These are phyloP conservation scores for Ataeniobius toweri DNA, from an alignment of 2,797 vertebrate species.

Conservation along the genomic window DNA sequence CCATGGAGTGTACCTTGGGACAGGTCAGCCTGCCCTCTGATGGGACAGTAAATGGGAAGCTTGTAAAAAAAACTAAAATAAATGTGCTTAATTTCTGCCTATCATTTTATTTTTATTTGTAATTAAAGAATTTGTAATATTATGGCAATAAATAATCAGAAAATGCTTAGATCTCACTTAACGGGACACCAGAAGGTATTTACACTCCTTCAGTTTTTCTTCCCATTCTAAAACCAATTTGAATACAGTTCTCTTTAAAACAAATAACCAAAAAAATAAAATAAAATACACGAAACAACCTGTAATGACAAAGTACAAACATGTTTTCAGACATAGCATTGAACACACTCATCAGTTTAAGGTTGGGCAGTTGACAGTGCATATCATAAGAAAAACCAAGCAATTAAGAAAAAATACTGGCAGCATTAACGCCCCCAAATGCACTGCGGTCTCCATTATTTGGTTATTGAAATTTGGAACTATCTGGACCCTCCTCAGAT, in stretches of 20 bases:
- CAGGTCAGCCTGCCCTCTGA: slow-evolving; percentile 79
- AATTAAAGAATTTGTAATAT: not conserved
- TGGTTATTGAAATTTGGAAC: not conserved
- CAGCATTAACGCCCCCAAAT: not conserved
- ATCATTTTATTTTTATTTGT: not conserved
- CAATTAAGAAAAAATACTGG: not conserved
- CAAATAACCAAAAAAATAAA: not conserved
- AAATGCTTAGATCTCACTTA: not conserved
- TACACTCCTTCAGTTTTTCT: not conserved
- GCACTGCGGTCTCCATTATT: not conserved
- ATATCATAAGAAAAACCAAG: no score
- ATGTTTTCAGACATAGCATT: not conserved
- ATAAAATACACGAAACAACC: not conserved
- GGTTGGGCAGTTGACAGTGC: not conserved
- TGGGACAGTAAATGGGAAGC: not conserved
- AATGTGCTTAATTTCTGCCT: not conserved
- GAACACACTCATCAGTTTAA: not conserved
- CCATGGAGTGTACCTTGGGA: slow-evolving; percentile 97
- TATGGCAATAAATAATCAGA: not conserved
- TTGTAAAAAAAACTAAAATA: not conserved
- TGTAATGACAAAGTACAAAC: not conserved
- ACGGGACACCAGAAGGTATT: not conserved
- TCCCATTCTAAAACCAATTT: not conserved
- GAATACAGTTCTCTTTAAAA: not conserved
- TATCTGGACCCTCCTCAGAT: not conserved